A percentile compares a stretch with the other conserved stretches of the same genome.
These are phyloP conservation scores for Trichomalopsis sarcophagae DNA, from an alignment of 1,140 invertebrate species.

Conservation along the genomic window DNA sequence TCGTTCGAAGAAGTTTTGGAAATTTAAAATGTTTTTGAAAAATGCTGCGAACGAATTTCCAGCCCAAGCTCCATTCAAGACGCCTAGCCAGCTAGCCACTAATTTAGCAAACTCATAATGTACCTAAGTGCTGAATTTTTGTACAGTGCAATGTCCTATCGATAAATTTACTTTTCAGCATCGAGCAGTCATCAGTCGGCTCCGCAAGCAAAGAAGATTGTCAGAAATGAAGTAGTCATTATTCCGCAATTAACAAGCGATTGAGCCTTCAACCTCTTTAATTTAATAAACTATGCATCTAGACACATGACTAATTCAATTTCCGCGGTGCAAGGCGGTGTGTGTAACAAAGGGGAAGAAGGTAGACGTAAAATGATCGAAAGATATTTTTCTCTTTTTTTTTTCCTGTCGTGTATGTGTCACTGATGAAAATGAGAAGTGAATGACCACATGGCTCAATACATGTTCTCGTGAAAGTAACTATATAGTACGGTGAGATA, in stretches of 20 bases:
- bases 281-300: neutral
- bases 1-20: too few relatives aligned
- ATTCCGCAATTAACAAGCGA: conserved; percentile 21
- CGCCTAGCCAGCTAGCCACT: neutral
- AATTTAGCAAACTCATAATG: neutral
- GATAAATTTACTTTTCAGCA: neutral
- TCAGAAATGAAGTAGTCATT: conserved; percentile 52
- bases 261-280: neutral
- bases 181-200: conserved; percentile 34
- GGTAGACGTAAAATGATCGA: conserved; percentile 24
- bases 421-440: conserved; percentile 37
- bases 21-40: neutral
- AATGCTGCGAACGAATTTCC: neutral
- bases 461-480: conserved; percentile 19
- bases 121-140: neutral
- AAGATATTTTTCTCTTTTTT: conserved; percentile 34
- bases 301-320: conserved; percentile 46
- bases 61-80: neutral
- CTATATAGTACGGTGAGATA: neutral
- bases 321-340: conserved; percentile 42
- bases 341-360: conserved; percentile 18
- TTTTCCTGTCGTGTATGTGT: conserved; percentile 47
- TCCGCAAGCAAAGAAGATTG: conserved; percentile 37
- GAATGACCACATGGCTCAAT: conserved; percentile 14
- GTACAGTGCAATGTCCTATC: neutral